Conservation (phyloP, 2,113 vertebrate genomes). For the Equus przewalskii region DNA sequence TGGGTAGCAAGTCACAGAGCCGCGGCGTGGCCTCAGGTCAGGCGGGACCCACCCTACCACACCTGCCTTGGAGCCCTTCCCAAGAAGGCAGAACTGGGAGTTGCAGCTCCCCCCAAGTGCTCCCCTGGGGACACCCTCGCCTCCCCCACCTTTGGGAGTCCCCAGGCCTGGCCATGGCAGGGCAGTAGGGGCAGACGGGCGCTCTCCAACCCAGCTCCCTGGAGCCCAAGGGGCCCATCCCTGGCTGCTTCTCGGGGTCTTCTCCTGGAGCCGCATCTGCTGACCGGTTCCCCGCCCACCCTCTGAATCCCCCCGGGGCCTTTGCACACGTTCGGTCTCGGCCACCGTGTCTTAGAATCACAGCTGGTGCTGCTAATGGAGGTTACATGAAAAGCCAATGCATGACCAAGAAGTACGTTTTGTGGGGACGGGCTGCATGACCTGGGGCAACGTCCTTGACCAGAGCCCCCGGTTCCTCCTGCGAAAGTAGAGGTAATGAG, state of each 20-base stretch:
- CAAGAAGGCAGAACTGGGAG: neutral
- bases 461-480: neutral
- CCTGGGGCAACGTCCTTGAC: neutral
- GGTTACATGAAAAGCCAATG: neutral
- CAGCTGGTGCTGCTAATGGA: accelerated
- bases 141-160: neutral
- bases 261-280: neutral
- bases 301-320: too few species aligned
- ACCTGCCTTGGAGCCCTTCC: neutral
- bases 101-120: accelerated
- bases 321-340: accelerated
- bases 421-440: accelerated
- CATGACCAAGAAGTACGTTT: neutral
- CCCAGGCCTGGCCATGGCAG: too few species aligned
- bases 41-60: accelerated
- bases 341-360: accelerated
- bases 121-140: accelerated
- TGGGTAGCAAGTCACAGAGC: accelerated
- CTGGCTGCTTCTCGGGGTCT: neutral
- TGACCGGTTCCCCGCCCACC: accelerated
- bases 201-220: neutral
- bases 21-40: accelerated
- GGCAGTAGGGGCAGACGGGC: neutral
- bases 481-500: accelerated
- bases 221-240: too few species aligned